Percentiles rank a stretch among this genome's conserved stretches.
phyloP scores from a whole-genome alignment of 2,797 vertebrate genomes.

The Naso thynnoides region DNA sequence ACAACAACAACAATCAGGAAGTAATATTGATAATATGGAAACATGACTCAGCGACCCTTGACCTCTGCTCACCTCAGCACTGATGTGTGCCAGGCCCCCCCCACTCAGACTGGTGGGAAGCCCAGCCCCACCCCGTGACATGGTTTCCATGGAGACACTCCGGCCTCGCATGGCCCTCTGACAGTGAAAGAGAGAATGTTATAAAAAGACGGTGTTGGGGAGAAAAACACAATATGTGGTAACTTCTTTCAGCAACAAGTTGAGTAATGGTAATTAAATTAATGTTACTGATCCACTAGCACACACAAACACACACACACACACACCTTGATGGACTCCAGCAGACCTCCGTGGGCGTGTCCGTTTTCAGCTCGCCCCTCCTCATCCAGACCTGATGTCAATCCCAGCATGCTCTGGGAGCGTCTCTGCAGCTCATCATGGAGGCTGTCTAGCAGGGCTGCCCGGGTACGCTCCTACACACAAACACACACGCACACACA shows the following conservation, averaged over 20 bases:
- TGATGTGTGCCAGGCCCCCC: conserved; percentile 90
- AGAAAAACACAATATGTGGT: no score
- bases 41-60: neutral
- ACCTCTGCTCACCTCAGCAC: conserved; percentile 83
- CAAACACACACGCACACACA: conserved; percentile 18
- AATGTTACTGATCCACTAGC: conserved; percentile 52
- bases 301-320: conserved; percentile 2
- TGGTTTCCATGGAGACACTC: conserved; percentile 86
- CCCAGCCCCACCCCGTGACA: conserved; percentile 83
- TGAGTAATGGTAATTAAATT: conserved; percentile 5
- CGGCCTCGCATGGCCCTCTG: conserved; percentile 85
- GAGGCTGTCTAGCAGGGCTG: conserved; percentile 95
- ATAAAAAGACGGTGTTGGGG: neutral
- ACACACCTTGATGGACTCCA: conserved; percentile 98
- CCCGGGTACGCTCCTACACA: conserved; percentile 92
- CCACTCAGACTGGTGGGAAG: conserved; percentile 94
- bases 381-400: conserved; percentile 86
- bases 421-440: conserved; percentile 95
- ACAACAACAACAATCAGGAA: neutral
- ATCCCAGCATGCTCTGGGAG: conserved; percentile 93
- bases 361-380: conserved; percentile 97
- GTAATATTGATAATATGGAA: no score
- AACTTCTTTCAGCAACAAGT: neutral
- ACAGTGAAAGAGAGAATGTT: conserved; percentile 2
- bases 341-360: conserved; percentile 91